Evolutionary conservation across 2,797 vertebrate genomes (phyloP).

Genomic region (Paratrypauchen microcephalus): DNA sequence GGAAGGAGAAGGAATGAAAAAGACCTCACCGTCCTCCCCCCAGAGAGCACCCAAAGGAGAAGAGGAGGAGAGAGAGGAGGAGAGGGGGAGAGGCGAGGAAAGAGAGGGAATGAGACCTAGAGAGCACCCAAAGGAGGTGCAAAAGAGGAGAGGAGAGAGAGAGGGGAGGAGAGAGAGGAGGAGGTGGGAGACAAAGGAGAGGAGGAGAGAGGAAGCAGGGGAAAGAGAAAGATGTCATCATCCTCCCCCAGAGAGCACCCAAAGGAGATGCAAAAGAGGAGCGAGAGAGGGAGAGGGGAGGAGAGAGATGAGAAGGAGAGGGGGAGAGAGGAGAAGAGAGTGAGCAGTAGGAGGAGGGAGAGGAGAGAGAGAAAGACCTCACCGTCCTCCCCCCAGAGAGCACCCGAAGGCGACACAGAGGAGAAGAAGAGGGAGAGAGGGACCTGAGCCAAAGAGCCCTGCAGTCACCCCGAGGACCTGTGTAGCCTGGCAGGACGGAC

Average conservation of each 20-base stretch:
- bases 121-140: constrained; percentile 39
- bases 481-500: constrained; percentile 86
- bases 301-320: too few species aligned
- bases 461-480: constrained; percentile 88
- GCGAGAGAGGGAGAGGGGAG: too few species aligned
- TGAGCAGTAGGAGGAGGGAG: too few species aligned
- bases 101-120: constrained; percentile 3
- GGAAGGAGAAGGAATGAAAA: too few species aligned
- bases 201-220: constrained; percentile 39
- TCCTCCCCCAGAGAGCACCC: constrained; percentile 71
- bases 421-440: constrained; percentile 51
- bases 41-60: constrained; percentile 45
- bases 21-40: constrained; percentile 78
- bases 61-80: constrained; percentile 4
- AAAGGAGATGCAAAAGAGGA: constrained; percentile 11
- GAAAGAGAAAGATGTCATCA: constrained; percentile 61
- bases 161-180: constrained; percentile 43
- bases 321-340: too few species aligned
- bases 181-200: constrained; percentile 32
- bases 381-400: constrained; percentile 76
- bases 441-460: constrained; percentile 72
- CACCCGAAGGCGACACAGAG: constrained; percentile 39
- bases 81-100: constrained; percentile 5
- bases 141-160: constrained; percentile 8
- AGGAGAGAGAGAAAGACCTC: constrained; percentile 39